Evolutionary conservation across 2,888 invertebrate genomes (phyloP).

Genomic region (Thelaira solivaga): DNA sequence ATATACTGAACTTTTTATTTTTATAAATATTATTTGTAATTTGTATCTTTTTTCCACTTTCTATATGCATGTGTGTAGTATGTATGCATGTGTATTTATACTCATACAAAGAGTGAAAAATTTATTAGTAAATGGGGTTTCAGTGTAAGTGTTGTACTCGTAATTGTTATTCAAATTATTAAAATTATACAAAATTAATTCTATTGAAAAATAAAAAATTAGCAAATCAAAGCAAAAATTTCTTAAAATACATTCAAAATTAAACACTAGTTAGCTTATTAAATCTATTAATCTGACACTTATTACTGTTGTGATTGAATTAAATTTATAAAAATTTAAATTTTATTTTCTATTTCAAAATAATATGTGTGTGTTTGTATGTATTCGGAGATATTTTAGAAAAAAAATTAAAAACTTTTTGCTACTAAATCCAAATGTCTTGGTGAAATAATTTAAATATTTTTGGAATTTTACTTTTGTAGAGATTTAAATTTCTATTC

Average conservation of each 20-base stretch:
- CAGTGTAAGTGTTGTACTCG: conserved; percentile 53
- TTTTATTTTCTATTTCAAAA: not conserved
- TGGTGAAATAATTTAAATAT: too few relatives aligned
- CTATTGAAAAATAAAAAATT: conserved; percentile 50
- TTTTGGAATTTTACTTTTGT: too few relatives aligned
- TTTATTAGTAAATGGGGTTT: conserved; percentile 55
- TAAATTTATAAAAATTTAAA: not conserved
- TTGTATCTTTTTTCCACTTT: too few relatives aligned
- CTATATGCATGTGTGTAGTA: too few relatives aligned
- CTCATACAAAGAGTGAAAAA: conserved; percentile 22
- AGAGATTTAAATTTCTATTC: too few relatives aligned
- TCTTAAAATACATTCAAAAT: conserved; percentile 55
- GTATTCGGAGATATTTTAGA: too few relatives aligned
- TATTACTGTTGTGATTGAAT: conserved; percentile 13
- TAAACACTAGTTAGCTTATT: conserved; percentile 60
- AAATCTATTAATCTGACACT: conserved; percentile 51
- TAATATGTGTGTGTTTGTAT: too few relatives aligned
- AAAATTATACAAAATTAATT: conserved; percentile 33
- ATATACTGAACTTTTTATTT: too few relatives aligned
- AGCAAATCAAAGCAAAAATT: conserved; percentile 20
- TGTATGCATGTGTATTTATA: too few relatives aligned
- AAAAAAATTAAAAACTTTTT: too few relatives aligned
- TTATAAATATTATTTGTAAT: too few relatives aligned
- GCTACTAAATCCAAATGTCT: too few relatives aligned
- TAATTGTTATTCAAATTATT: conserved; percentile 27